Evolutionary conservation across 2,113 vertebrate genomes (phyloP).

Genomic region (Oncorhynchus clarkii): DNA sequence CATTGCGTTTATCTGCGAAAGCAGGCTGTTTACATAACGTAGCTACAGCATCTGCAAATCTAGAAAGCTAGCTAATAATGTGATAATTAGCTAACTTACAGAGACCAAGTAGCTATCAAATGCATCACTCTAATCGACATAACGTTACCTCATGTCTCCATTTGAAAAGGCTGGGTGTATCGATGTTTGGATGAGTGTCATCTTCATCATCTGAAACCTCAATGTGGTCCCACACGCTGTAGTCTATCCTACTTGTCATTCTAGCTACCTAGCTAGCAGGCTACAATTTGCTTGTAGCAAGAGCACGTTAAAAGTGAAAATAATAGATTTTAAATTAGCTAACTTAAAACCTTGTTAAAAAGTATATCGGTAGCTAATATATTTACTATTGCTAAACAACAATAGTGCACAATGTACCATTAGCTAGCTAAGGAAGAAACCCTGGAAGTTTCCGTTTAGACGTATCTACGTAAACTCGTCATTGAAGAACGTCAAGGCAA

Average conservation of each 20-base stretch:
- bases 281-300: not conserved
- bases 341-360: not conserved
- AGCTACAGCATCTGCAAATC: not conserved
- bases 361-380: not conserved
- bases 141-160: conserved; percentile 90
- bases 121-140: not conserved
- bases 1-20: too few species aligned
- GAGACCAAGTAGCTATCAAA: not conserved
- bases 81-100: not conserved
- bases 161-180: conserved; percentile 92
- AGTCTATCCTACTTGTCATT: conserved; percentile 81
- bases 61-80: not conserved
- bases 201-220: conserved; percentile 97
- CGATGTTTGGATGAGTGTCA: conserved; percentile 95
- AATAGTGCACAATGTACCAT: not conserved
- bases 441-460: not conserved
- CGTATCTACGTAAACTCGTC: not conserved
- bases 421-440: not conserved
- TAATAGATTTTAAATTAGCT: not conserved
- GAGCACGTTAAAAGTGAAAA: not conserved
- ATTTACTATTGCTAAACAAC: not conserved
- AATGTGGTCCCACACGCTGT: conserved; percentile 97
- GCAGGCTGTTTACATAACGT: too few species aligned
- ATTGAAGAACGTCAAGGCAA: not conserved
- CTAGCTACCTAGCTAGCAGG: conserved; percentile 46